Evolutionary conservation across 2,797 vertebrate genomes (phyloP), one percentile per base, ranked within the genome.

Genomic region (Apodemus agrarius): DNA sequence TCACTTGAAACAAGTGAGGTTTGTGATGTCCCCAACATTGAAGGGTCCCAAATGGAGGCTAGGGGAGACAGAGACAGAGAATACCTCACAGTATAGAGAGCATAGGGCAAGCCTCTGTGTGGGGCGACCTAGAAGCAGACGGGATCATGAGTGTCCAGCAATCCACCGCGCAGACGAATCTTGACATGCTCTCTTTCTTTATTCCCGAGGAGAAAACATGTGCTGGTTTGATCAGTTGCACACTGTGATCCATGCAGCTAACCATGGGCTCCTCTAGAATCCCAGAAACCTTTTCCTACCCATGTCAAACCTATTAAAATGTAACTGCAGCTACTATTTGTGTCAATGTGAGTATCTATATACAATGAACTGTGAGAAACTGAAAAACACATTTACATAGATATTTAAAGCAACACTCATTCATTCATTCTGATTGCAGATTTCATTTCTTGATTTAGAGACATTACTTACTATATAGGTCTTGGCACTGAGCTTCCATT

Each of bases 401-500:
- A 46, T 90, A 63, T 43, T 57, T 85, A 90, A 78, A 78, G 80
- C 52, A 89, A 57, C 12, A 34, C 46, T 89, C n/a, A 54, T 79
- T 95, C 22, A 52, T 85, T 96, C 76, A 76, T 90, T 83, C 72
- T 89, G 40, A 72, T 88, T 90, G 19, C 31, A 57, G 59, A 37
- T 81, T 93, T 93, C 90, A 12, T 79, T 96, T 37, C 49, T 72
- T 93, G 59, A 75, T 83, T 87, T 91, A 11, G 69, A 80, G n/a
- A 46, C 13, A 21, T 9, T 69, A 40, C 37, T 29, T 46, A 5
- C n/a, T 11, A 54, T 57, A 13, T 12, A 54, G 10, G 14, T 76
- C 76, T 94, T 80, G 63, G 86, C 26, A 8, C 40, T 78, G 65
- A 67, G 46, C 46, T 91, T 79, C 31, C 0, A 61, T 4, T 63